Evolutionary conservation across 2,113 vertebrate genomes (phyloP), one percentile per base, ranked within the genome.

Genomic region (Oceanites oceanicus): DNA sequence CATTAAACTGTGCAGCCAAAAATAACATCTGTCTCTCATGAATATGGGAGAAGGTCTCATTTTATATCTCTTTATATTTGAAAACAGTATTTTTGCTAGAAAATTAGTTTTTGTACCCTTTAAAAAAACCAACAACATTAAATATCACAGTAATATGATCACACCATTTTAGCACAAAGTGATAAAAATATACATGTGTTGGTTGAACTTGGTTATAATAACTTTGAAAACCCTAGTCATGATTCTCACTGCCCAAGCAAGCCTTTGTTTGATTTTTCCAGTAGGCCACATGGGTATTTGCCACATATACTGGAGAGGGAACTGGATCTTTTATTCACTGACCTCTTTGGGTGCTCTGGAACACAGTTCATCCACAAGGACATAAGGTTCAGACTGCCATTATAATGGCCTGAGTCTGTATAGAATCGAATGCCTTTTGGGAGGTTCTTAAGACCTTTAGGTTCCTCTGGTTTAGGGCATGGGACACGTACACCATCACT

Each of bases 11-110:
- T 86, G 85, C 76, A 98, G 98, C 97, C 97, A 98, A 97, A 98
- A 98, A 97, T 98, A 98, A 98, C 98, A 98, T 98, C 97, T 98
- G 98, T 98, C 95, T 98, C 32, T n/a, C 95, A 96, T 98, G 98
- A 97, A 97, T 97, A 96, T 95, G 53, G 94, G 83, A 92, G 97
- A 94, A 86, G 40, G 82, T 97, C 97, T 97, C 96, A 92, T 97
- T 97, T 98, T 96, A 90, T 96, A 96, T 96, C 93, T 96, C 86
- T 96, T 92, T 71, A 80, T 95, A 95, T 95, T 97, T 98, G 91
- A 97, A 90, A 97, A 90, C 38, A 82, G 12, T 63, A n/a, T 87
- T 91, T 95, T 95, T 95, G n/a, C 67, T 96, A 75, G 82, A 96
- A 97, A 97, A 97, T 94, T 82, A 81, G 30, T 15, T 93, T 90